A percentile compares a stretch with the other conserved stretches of the same genome.
phyloP scores from a whole-genome alignment of 2,797 vertebrate genomes.

The Masticophis lateralis region DNA sequence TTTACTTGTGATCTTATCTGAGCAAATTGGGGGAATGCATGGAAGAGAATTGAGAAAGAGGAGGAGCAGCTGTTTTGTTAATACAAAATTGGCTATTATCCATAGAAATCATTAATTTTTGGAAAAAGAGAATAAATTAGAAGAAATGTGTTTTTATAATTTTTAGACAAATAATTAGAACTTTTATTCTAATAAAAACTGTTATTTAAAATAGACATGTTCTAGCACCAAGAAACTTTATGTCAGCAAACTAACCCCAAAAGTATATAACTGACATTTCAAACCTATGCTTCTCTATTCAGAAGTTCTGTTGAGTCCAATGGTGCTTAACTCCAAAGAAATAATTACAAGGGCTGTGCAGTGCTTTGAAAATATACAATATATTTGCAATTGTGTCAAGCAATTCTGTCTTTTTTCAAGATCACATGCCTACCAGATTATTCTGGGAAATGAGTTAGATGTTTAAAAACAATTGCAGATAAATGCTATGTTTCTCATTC shows the following conservation, averaged over 20 bases:
- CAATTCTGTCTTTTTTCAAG: neutral
- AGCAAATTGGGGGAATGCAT: neutral
- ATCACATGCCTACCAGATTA: neutral
- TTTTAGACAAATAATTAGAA: neutral
- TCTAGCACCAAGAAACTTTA: neutral
- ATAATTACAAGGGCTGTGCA: neutral
- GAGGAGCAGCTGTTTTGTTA: neutral
- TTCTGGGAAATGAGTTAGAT: neutral
- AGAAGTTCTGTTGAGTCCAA: neutral
- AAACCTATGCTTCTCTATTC: neutral
- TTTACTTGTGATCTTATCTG: neutral
- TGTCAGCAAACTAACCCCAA: neutral
- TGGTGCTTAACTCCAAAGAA: neutral
- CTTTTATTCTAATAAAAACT: neutral
- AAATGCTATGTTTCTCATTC: neutral
- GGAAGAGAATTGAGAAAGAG: neutral
- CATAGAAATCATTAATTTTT: neutral
- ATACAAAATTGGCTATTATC: neutral
- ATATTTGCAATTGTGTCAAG: neutral
- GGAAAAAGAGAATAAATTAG: neutral
- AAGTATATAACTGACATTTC: neutral
- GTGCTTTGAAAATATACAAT: neutral
- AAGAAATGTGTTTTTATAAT: neutral
- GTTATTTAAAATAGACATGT: neutral
- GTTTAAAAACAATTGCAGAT: neutral